Base-by-base conservation (phyloP, 2,888 invertebrate genomes). In the Rhorus exstirpatorius region DNA sequence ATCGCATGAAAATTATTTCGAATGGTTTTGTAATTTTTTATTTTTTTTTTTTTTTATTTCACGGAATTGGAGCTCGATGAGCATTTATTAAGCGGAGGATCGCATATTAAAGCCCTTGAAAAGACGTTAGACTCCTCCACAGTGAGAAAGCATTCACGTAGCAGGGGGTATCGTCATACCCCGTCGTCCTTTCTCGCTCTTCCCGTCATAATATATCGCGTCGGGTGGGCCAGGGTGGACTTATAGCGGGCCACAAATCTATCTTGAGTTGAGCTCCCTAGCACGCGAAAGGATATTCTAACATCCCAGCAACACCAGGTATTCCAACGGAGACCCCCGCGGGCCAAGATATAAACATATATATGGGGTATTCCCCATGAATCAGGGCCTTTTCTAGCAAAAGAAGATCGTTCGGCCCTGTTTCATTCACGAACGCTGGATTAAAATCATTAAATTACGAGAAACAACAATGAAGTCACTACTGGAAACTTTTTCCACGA, bases 181-280 rank as follows among this genome's bases (percentile, higher is more conserved):
- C 55, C 46, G 14, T 12, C 70, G 7, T 53, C 38, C 71, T 41
- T 19, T 3, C 51, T 35, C n/a, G n/a, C 58, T 44, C 44, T 31
- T 61, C 49, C n/a, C n/a, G n/a, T n/a, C n/a, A n/a, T 31, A 44
- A 31, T 24, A 60, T 67, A 31, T 77, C 68, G 24, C 44, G 46
- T 44, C 46, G 65, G 60, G 53, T 46, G 81, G 78, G 60, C 55
- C 44, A 72, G 70, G 74, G 74, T 89, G 90, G 87, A 86, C 89
- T 87, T 90, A n/a, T n/a, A 88, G 87, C 87, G 81, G 86, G 90
- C 90, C 89, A 91, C 91, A 91, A 91, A 91, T 90, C 90, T 90
- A 90, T 86, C 86, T 84, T 87, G 89, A 90, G 90, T 88, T 49
- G 68, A 76, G 76, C 74, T 55, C 74, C 74, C 61, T 38, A 46